These are phyloP conservation scores for Lanius collurio DNA, from an alignment of 2,113 vertebrate genomes.

Conservation along the genomic window DNA sequence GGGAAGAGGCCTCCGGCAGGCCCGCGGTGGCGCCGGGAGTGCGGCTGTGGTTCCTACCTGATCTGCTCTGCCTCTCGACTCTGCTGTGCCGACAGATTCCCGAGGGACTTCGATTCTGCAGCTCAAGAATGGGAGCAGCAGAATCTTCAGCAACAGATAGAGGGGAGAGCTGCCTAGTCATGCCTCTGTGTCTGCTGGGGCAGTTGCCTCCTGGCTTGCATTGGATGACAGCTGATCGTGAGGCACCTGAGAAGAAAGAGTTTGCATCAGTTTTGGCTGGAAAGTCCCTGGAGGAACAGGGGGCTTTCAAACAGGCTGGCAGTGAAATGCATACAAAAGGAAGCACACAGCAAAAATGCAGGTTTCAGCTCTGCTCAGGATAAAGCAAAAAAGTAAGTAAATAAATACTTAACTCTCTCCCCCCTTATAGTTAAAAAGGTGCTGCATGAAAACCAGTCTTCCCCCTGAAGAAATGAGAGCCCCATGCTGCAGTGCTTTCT, in stretches of 20 bases:
- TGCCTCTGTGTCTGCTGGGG: conserved; percentile 74
- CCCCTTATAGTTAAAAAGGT: background rate
- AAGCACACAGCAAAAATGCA: background rate
- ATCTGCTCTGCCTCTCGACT: conserved; percentile 76
- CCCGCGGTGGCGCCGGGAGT: background rate
- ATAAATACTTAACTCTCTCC: conserved; percentile 23
- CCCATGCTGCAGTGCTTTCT: background rate
- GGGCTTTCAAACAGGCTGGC: conserved; percentile 26
- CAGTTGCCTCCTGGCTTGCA: conserved; percentile 81
- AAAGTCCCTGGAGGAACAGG: conserved; percentile 24
- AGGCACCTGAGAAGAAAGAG: conserved; percentile 78
- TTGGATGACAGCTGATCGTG: conserved; percentile 77
- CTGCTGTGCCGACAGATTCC: conserved; percentile 76
- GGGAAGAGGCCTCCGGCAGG: background rate
- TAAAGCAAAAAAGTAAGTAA: conserved; percentile 12
- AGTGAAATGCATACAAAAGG: background rate
- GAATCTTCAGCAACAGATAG: conserved; percentile 79
- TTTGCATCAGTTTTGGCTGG: conserved; percentile 60
- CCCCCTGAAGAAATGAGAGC: background rate
- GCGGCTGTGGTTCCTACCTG: conserved; percentile 66
- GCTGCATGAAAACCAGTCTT: background rate
- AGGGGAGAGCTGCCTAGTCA: conserved; percentile 78
- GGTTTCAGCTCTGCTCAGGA: conserved; percentile 13
- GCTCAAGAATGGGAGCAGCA: conserved; percentile 81
- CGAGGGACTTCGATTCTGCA: conserved; percentile 78